Conservation (phyloP, 2,113 vertebrate species). For the Dinomys branickii region DNA sequence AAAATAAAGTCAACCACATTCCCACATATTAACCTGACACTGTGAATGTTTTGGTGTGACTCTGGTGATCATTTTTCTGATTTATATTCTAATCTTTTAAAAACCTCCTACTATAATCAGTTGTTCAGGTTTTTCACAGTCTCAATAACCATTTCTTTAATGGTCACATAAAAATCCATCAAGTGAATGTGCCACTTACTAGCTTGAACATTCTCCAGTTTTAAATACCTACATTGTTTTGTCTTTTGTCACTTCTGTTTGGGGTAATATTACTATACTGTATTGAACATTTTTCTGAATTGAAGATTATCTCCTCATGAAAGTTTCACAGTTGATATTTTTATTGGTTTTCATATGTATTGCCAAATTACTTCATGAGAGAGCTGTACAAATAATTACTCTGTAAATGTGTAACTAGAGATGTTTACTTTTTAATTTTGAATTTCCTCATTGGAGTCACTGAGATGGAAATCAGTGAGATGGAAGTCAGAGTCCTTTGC, state of each 20-base stretch:
- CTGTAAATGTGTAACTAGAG: not conserved
- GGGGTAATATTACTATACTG: not conserved
- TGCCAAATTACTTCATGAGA: conserved; percentile 61
- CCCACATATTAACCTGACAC: not conserved
- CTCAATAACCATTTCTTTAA: not conserved
- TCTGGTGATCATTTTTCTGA: not conserved
- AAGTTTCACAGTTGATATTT: conserved; percentile 67
- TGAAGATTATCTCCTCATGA: conserved; percentile 58
- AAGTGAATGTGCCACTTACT: not conserved
- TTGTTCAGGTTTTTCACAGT: not conserved
- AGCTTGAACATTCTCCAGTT: conserved; percentile 16
- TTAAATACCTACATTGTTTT: not conserved
- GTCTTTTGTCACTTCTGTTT: not conserved
- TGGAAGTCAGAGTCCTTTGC: not conserved
- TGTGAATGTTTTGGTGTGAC: not conserved
- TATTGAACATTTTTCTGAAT: conserved; percentile 28
- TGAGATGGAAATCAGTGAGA: not conserved
- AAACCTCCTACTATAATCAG: not conserved
- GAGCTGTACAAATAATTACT: not conserved
- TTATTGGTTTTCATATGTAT: not conserved
- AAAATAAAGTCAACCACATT: not conserved
- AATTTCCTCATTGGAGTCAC: not conserved
- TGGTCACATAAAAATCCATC: not conserved
- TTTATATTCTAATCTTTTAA: not conserved
- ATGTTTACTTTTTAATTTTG: conserved; percentile 66